A percentile compares a stretch with the other conserved stretches of the same genome.
Evolutionary conservation across 2,113 vertebrate species (phyloP).

Genomic region (Bolborhynchus lineola): DNA sequence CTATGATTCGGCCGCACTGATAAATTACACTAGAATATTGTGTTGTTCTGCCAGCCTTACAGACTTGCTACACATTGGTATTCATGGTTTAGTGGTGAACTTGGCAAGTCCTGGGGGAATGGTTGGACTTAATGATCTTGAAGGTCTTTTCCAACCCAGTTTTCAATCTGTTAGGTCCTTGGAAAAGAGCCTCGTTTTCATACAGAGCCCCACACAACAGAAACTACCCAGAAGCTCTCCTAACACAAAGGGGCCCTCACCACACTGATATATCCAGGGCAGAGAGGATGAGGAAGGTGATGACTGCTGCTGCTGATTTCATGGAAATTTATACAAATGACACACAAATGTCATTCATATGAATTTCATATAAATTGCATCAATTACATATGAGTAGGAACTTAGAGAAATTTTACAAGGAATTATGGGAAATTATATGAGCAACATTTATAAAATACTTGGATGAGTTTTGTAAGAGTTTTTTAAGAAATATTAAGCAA

Average conservation of each 20-base stretch:
- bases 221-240: not conserved
- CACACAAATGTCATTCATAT: not conserved
- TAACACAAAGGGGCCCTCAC: not conserved
- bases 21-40: not conserved
- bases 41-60: not conserved
- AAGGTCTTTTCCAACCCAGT: not conserved
- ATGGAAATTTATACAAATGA: not conserved
- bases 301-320: not conserved
- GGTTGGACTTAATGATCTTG: not conserved
- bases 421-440: not conserved
- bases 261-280: not conserved
- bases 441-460: not conserved
- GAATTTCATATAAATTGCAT: not conserved
- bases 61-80: not conserved
- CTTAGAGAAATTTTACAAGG: not conserved
- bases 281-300: not conserved
- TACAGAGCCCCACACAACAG: rapidly evolving
- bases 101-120: not conserved
- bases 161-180: not conserved
- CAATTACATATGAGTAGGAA: not conserved
- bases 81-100: not conserved
- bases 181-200: not conserved
- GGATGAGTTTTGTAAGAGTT: not conserved
- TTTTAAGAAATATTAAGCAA: not conserved
- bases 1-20: not conserved